These are phyloP conservation scores for Antedon mediterranea DNA, from an alignment of 53 echinoderm and acorn worm species.

Conservation along the genomic window DNA sequence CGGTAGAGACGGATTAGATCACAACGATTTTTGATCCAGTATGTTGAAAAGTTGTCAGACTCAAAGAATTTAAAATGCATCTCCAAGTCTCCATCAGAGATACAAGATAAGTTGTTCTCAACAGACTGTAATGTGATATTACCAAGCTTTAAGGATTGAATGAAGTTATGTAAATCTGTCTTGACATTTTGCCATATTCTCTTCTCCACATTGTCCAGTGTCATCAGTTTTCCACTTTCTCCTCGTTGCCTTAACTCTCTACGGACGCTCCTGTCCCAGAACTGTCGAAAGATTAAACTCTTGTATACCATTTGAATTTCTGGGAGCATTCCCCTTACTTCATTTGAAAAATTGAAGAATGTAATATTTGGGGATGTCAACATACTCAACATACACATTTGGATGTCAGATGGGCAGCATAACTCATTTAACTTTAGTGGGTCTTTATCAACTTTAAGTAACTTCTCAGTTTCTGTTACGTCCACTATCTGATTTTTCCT, in stretches of 20 bases:
- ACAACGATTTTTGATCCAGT: neutral
- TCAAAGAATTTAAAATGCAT: neutral
- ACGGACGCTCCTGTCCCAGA: neutral
- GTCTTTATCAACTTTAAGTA: neutral
- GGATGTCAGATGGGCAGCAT: neutral
- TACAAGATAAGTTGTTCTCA: neutral
- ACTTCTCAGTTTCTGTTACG: neutral
- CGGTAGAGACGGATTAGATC: neutral
- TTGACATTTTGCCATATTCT: neutral
- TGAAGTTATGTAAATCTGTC: neutral
- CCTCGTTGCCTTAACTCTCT: neutral
- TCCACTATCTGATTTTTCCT: neutral
- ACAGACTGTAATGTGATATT: neutral
- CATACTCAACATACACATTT: neutral
- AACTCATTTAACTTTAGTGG: neutral
- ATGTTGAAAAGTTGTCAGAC: neutral
- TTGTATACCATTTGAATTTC: neutral
- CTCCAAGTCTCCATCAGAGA: neutral
- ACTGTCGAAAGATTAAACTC: neutral
- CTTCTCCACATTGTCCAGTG: neutral
- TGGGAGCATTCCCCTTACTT: neutral
- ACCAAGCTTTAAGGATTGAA: neutral
- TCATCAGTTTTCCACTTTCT: neutral
- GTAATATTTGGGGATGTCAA: neutral
- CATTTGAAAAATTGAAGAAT: neutral